Evolutionary conservation across 2,888 invertebrate species (phyloP).

Genomic region (Epinotia nisella): DNA sequence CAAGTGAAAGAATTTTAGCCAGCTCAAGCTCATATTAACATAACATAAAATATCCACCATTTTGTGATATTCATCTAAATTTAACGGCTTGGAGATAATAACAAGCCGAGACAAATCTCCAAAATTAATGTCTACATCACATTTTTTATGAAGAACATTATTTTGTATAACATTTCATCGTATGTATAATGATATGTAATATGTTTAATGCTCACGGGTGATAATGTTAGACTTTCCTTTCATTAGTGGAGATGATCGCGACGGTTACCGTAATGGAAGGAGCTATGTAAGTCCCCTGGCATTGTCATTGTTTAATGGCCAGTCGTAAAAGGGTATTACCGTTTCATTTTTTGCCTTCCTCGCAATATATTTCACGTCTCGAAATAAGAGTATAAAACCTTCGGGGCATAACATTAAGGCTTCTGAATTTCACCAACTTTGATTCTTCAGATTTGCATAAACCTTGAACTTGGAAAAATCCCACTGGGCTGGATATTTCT

Average conservation of each 20-base stretch:
- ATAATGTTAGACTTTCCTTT: constrained; percentile 49
- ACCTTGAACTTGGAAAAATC: constrained; percentile 37
- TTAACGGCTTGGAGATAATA: constrained; percentile 16
- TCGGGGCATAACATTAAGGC: constrained; percentile 38
- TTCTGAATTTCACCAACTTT: constrained; percentile 37
- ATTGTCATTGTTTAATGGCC: constrained; percentile 69
- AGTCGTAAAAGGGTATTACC: constrained; percentile 64
- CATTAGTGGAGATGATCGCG: constrained; percentile 39
- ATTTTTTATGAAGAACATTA: constrained; percentile 17
- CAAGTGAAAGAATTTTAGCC: too few relatives aligned
- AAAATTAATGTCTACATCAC: constrained; percentile 9
- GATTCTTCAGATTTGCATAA: constrained; percentile 39
- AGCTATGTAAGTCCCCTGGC: constrained; percentile 51
- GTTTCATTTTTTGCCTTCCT: constrained; percentile 35
- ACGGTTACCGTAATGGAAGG: constrained; percentile 38
- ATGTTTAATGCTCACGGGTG: constrained; percentile 44
- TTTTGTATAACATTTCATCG: background rate
- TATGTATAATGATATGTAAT: constrained; percentile 36
- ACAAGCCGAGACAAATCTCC: background rate
- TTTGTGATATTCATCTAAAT: background rate
- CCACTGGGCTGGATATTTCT: constrained; percentile 15
- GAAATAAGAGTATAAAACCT: constrained; percentile 40
- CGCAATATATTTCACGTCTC: constrained; percentile 41
- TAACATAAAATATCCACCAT: background rate
- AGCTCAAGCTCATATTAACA: too few relatives aligned